Percentiles rank a stretch among this genome's conserved stretches.
phyloP scores from a whole-genome alignment of 2,888 invertebrate species.

The Leucoma salicis region DNA sequence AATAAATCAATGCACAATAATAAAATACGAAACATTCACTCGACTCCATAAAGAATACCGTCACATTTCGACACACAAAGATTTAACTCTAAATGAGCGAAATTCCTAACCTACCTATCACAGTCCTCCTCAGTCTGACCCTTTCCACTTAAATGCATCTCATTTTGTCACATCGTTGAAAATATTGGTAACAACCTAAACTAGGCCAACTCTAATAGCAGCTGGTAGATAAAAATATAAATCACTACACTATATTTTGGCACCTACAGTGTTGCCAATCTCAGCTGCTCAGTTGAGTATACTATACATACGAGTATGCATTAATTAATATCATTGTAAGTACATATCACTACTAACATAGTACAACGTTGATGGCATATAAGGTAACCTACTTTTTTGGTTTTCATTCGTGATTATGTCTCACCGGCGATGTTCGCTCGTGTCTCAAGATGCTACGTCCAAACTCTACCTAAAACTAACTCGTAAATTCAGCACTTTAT shows the following conservation, averaged over 20 bases:
- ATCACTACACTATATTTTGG: constrained; percentile 76
- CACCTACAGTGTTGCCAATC: constrained; percentile 69
- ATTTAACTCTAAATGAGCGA: constrained; percentile 78
- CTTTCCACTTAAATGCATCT: constrained; percentile 77
- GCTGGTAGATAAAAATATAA: constrained; percentile 65
- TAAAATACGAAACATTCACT: constrained; percentile 45
- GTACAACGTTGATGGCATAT: constrained; percentile 71
- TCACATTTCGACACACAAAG: constrained; percentile 54
- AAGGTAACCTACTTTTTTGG: constrained; percentile 81
- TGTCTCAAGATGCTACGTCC: constrained; percentile 37
- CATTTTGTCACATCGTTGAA: constrained; percentile 70
- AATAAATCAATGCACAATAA: constrained; percentile 27
- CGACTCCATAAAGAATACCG: constrained; percentile 50
- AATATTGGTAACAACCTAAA: constrained; percentile 78
- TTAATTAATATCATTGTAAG: constrained; percentile 53
- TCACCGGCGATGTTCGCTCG: constrained; percentile 38
- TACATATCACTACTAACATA: constrained; percentile 52
- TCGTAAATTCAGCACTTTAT: constrained; percentile 55
- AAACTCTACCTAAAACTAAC: constrained; percentile 57
- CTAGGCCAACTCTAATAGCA: constrained; percentile 69
- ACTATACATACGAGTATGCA: constrained; percentile 40
- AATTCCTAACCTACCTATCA: constrained; percentile 79
- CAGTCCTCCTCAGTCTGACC: constrained; percentile 82
- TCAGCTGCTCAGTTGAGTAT: no score
- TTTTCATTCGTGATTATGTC: constrained; percentile 61